Evolutionary conservation across 2,797 vertebrate species (phyloP), one percentile per base, ranked within the genome.

Genomic region (Scolopax bukidnonensis): DNA sequence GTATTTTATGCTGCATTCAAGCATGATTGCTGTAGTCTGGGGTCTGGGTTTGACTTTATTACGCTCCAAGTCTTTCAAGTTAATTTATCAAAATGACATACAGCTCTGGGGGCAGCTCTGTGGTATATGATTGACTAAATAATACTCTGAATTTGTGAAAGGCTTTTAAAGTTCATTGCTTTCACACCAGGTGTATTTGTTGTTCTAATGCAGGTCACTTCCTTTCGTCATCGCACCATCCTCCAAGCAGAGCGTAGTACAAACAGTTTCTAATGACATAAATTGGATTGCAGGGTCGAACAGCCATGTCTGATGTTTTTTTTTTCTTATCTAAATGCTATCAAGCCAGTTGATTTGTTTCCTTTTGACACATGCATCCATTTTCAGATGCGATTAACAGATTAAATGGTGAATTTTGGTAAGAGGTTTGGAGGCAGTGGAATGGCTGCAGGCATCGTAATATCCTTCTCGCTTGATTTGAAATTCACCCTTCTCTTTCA

Each of bases 71-170:
- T 84, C 90, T 93, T 96, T 96, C 57, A 79, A 95, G 97, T 96
- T 97, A 98, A 97, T 98, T 97, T 97, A 96, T 97, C 96, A 96
- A 97, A 97, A 95, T 89, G 96, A 87, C 94, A 89, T 40, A 86
- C 84, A 73, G 94, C 96, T 97, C 87, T 87, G 82, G 90, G 93
- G 96, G 96, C 88, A 97, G 80, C 77, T 87, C 50, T 23, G 15
- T 89, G 96, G 97, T 98, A 12, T 98, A 98, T 98, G 97, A 98
- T 98, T 98, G 96, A 98, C 98, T 96, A 97, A 97, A 94, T 96
- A 94, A 90, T 84, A 89, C 51, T 93, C 63, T 76, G 84, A 47
- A 73, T 95, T 97, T 96, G 68, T 95, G 95, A 94, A 90, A 87
- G 85, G 87, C 81, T 95, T 80, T 75, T 82, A 83, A 93, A 96